Evolutionary conservation across 2,797 vertebrate genomes (phyloP).

Genomic region (Periophthalmus magnuspinnatus): DNA sequence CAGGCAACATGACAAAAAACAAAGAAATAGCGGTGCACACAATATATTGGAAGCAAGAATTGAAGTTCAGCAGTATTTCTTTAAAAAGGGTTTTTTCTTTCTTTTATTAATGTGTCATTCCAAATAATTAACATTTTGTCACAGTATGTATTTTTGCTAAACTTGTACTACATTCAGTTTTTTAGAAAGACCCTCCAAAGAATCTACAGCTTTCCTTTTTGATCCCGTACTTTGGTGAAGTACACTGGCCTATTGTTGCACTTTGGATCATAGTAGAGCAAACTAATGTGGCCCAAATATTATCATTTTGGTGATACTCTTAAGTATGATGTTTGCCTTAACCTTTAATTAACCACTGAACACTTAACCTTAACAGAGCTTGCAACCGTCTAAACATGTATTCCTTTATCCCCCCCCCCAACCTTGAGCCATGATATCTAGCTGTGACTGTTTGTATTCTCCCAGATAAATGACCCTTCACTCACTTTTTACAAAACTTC

Average conservation of each 20-base stretch:
- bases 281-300: neutral
- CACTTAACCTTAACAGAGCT: neutral
- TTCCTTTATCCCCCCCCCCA: neutral
- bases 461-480: neutral
- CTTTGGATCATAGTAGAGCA: neutral
- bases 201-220: neutral
- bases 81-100: neutral
- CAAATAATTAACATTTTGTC: neutral
- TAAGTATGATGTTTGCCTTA: neutral
- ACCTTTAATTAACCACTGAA: neutral
- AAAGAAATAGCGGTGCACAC: neutral
- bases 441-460: slow-evolving; percentile 5
- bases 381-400: neutral
- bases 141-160: neutral
- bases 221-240: neutral
- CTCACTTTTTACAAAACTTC: slow-evolving; percentile 1
- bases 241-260: neutral
- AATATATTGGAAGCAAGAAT: neutral
- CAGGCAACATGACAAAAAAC: neutral
- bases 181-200: neutral
- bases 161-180: neutral
- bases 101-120: neutral
- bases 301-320: neutral
- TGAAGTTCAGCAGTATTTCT: neutral
- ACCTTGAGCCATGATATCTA: neutral